Evolutionary conservation across 1,140 invertebrate species (phyloP), one percentile per base, ranked within the genome.

Genomic region (Camponotus pennsylvanicus): DNA sequence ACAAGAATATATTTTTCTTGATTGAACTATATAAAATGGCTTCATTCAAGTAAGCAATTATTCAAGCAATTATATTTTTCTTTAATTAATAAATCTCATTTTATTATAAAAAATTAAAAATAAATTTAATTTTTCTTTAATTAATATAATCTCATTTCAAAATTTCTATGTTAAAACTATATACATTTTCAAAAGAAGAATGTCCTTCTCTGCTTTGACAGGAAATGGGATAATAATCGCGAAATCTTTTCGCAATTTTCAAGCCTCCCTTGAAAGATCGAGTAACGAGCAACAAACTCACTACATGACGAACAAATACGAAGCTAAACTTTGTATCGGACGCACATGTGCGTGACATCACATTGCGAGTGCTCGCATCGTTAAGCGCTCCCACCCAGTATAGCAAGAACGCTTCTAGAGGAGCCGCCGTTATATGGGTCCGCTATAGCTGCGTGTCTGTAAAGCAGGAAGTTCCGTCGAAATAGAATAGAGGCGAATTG

Each of bases 401-500:
- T 75, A 79, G 71, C 83, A 86, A 91, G 90, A 91, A 91, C 77
- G 80, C 71, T 34, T 52, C 49, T 52, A 5, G 49, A 78, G 70
- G 91, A 87, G 80, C 80, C 84, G 88, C 64, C 88, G 87, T 75
- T 83, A 83, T n/a, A 57, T 52, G 49, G 15, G 15, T 27, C 27
- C 76, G 63, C 66, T 88, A 89, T 78, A 71, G 86, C 82, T 67
- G 73, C 69, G 73, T 66, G 84, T 90, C 67, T 75, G 86, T 85
- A 89, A 92, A 92, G 90, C 91, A 91, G 90, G 84, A 91, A 92
- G 89, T 92, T 92, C 92, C 91, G 92, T 90, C 87, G 90, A 92
- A 92, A 92, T 91, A 80, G 86, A 91, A 92, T 91, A 80, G 86
- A 91, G 83, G 77, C 82, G 85, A 90, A 91, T 91, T 90, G 59